Evolutionary conservation across 2,888 invertebrate species (phyloP).

Genomic region (Thera obeliscata): DNA sequence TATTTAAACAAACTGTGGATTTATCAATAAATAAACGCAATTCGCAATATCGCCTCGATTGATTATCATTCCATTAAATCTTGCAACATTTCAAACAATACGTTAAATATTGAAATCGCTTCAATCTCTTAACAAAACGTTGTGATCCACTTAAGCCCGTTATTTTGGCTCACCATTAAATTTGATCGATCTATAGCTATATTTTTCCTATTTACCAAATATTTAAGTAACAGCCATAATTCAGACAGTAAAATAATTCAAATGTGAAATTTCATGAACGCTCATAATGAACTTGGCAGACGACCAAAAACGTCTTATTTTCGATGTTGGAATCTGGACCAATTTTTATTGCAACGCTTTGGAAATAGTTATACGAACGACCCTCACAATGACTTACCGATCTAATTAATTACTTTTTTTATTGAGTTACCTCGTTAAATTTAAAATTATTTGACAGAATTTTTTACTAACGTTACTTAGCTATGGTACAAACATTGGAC

Average conservation of each 20-base stretch:
- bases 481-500: neutral
- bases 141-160: conserved; percentile 74
- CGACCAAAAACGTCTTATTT: conserved; percentile 85
- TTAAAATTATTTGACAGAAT: conserved; percentile 18
- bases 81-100: conserved; percentile 56
- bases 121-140: conserved; percentile 60
- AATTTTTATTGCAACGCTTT: conserved; percentile 83
- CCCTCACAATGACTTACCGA: conserved; percentile 70
- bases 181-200: conserved; percentile 82
- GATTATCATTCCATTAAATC: conserved; percentile 49
- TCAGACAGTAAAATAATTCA: conserved; percentile 85
- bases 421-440: conserved; percentile 17
- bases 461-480: neutral
- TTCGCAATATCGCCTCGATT: conserved; percentile 37
- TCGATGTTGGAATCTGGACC: conserved; percentile 84
- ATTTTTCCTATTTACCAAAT: conserved; percentile 85
- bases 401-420: conserved; percentile 44
- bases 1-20: conserved; percentile 26
- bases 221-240: conserved; percentile 84
- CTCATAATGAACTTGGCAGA: conserved; percentile 84
- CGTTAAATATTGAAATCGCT: conserved; percentile 50
- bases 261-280: conserved; percentile 85
- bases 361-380: conserved; percentile 75
- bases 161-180: conserved; percentile 80
- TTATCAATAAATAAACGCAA: conserved; percentile 38